Base-by-base conservation (phyloP, 1,140 invertebrate species). In the Globodera rostochiensis region DNA sequence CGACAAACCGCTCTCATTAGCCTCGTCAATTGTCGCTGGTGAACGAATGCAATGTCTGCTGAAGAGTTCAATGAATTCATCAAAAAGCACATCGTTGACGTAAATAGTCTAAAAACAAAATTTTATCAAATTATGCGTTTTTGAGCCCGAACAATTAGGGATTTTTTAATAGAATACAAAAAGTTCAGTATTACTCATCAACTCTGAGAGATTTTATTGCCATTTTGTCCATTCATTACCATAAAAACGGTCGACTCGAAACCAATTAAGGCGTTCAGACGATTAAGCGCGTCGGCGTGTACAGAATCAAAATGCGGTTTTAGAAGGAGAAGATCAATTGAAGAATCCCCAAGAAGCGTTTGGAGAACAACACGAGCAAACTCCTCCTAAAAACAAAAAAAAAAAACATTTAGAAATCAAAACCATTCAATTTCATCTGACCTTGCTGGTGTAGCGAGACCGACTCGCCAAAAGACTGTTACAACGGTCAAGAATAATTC, bases 181-280 rank as follows among this genome's bases (percentile, higher is more conserved):
- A 36, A 0, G 36, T 36, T 36, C 36, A 36, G 36, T 36, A 2
- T 36, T 36, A 36, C 2, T 36, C 36, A 36, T 36, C 7, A n/a
- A 70, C 15, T 11, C 53, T 53, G 8, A 53, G 8, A 53, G 53
- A 53, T 11, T 53, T 53, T 53, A 53, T 15, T 3, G 47, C 11
- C n/a, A n/a, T 50, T 75, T 47, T 15, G 36, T 4, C 4, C 25
- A 81, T 21, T 81, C 36, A 21, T 6, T 46, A 82, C 81, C 81
- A 66, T 81, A 49, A 82, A 82, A 53, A 82, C 81, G 19, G 81
- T 73, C 11, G 81, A 82, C 71, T 82, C 81, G 74, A 82, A 82
- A 66, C 81, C 81, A 66, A 82, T 73, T 73, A 11, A 82, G 57
- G 50, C 77, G 70, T 77, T 82, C 6, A 82, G 60, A 25, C 81